Base-by-base conservation (phyloP, 1,140 invertebrate species). In the Drosophila triauraria region DNA sequence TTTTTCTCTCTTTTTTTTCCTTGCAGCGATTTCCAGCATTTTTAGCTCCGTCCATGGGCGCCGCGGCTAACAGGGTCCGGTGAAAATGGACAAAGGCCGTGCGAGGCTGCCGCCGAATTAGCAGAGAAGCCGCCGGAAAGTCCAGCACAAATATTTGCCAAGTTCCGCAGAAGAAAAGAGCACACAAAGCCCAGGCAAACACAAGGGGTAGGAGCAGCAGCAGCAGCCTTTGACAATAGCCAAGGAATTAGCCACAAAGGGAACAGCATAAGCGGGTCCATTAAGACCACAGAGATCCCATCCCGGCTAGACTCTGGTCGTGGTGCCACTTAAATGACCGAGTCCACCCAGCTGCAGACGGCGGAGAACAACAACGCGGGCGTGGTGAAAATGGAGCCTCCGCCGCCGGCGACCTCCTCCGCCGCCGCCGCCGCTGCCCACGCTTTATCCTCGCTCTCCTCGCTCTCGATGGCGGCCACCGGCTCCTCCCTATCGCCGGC, bases 381-480 rank as follows among this genome's bases (percentile, higher is more conserved):
- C 59, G 91, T 92, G 80, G 87, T 84, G 57, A 92, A 92, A 92
- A 92, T 92, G 91, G 91, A 92, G 67, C 91, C 91, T 77, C 91
- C 87, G 78, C 91, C 91, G 79, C 71, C 88, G 78, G 80, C 80
- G 67, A 91, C 87, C 62, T 82, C 85, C 74, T 81, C 81, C 67
- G 38, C 70, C 61, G 63, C 72, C 56, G 48, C 77, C 63, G 84
- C 54, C 43, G 81, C 85, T 35, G 64, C 62, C 54, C 80, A 79
- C 51, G 53, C 77, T 51, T 46, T 78, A 6, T 75, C 84, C 42
- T 75, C 88, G 44, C 75, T 78, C 13, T 75, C 84, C 42, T 75
- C 88, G 32, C 84, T 91, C n/a, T 76, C 84, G n/a, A 77, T 69
- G 50, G 77, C 63, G 38, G 76, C 71, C 70, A 80, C 80, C 67